Percentiles rank a stretch among this genome's conserved stretches.
Evolutionary conservation across 2,113 vertebrate species (phyloP).

Genomic region (Microcebus tavaratra): DNA sequence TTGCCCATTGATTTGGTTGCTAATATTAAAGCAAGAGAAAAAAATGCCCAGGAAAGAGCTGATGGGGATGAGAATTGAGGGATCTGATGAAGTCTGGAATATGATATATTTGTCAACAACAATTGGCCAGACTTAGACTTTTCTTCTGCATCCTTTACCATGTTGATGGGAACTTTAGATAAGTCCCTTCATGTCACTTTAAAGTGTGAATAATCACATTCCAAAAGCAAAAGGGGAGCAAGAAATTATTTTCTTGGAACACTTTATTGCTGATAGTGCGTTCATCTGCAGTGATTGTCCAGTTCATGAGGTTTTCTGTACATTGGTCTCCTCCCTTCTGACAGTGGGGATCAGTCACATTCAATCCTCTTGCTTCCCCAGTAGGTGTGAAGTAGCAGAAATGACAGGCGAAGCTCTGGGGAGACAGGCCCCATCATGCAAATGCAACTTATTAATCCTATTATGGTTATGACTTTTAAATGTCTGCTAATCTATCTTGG

Average conservation of each 20-base stretch:
- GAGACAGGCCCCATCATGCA: background rate
- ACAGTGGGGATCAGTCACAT: background rate
- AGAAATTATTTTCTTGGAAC: background rate
- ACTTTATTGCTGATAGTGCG: background rate
- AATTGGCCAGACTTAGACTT: background rate
- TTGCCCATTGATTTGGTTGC: background rate
- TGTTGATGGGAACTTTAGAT: background rate
- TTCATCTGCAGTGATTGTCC: fast-evolving
- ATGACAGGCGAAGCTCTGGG: background rate
- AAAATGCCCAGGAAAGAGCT: background rate
- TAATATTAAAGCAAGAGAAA: background rate
- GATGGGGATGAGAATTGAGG: background rate
- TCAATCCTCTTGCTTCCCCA: background rate
- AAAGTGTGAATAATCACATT: background rate
- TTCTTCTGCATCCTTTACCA: background rate
- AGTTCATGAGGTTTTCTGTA: background rate
- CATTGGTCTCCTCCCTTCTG: background rate
- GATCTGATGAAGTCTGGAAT: background rate
- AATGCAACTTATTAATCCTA: background rate
- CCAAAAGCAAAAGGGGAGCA: background rate
- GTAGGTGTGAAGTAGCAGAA: background rate
- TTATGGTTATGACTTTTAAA: background rate
- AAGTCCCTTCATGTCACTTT: background rate
- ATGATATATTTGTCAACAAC: slow-evolving; percentile 10
- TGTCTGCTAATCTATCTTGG: background rate